Conservation (phyloP, 2,113 vertebrate species). For the Passer domesticus region DNA sequence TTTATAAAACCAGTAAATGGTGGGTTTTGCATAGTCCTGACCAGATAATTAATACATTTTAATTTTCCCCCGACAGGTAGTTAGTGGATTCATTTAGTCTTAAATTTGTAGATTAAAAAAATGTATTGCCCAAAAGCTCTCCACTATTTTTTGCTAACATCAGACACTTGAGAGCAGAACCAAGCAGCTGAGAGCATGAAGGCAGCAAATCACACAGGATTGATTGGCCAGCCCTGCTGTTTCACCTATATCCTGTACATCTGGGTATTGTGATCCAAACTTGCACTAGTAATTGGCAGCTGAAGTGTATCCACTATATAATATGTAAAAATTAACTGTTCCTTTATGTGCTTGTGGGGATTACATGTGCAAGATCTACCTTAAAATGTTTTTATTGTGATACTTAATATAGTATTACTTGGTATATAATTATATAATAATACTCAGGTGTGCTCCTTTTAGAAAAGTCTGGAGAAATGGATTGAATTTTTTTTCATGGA, state of each 20-base stretch:
- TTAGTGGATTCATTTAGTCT: background rate
- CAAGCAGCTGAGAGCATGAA: background rate
- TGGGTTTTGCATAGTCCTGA: background rate
- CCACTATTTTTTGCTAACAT: background rate
- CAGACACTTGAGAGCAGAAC: background rate
- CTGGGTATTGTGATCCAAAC: background rate
- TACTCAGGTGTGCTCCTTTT: background rate
- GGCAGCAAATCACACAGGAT: background rate
- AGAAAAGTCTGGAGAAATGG: background rate
- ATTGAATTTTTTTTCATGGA: background rate
- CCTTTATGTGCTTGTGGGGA: background rate
- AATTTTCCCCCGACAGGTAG: background rate
- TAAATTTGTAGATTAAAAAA: background rate
- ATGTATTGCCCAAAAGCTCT: background rate
- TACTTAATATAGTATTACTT: background rate
- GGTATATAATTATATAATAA: background rate
- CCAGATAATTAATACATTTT: background rate
- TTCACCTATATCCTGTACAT: background rate
- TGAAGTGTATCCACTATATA: background rate
- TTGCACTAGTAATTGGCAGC: background rate
- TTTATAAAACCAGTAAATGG: background rate
- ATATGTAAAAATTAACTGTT: background rate
- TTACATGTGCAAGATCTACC: background rate
- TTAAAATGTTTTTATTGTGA: background rate
- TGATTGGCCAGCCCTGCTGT: background rate